A percentile compares a stretch with the other conserved stretches of the same genome.
Evolutionary conservation across 2,113 vertebrate species (phyloP).

Genomic region (Albula goreensis): DNA sequence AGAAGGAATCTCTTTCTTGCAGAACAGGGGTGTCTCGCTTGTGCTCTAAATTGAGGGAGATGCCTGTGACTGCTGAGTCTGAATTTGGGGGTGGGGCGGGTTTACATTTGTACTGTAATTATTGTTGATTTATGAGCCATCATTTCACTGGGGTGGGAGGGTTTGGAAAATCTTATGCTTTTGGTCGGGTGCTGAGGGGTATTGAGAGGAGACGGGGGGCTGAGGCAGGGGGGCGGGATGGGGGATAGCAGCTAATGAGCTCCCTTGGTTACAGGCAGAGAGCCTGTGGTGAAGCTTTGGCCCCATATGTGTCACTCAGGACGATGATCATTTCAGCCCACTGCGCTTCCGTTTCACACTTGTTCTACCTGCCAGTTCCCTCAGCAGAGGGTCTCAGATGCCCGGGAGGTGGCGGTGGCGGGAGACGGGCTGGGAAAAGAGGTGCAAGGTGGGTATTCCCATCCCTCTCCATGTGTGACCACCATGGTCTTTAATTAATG

Average conservation of each 20-base stretch:
- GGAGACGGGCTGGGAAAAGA: constrained; percentile 43
- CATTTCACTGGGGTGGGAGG: background rate
- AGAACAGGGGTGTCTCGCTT: no score
- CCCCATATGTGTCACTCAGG: background rate
- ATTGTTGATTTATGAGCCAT: background rate
- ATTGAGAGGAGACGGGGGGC: no score
- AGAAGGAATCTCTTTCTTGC: background rate
- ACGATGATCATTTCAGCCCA: background rate
- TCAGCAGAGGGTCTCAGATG: constrained; percentile 25
- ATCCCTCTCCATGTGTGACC: constrained; percentile 7
- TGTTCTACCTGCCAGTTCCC: constrained; percentile 47
- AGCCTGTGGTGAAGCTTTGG: background rate
- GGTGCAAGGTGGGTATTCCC: constrained; percentile 61
- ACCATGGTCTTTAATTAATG: background rate
- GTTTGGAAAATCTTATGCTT: background rate
- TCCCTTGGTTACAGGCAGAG: constrained; percentile 47
- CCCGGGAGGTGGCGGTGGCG: background rate
- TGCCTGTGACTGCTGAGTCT: background rate
- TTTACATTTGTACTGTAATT: background rate
- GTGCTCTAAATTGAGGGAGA: no score
- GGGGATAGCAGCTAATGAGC: constrained; percentile 61
- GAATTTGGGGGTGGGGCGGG: background rate
- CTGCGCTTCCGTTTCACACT: constrained; percentile 48
- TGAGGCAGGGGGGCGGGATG: background rate
- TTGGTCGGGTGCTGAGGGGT: background rate